Evolutionary conservation across 2,113 vertebrate species (phyloP).

Genomic region (Cervus canadensis): DNA sequence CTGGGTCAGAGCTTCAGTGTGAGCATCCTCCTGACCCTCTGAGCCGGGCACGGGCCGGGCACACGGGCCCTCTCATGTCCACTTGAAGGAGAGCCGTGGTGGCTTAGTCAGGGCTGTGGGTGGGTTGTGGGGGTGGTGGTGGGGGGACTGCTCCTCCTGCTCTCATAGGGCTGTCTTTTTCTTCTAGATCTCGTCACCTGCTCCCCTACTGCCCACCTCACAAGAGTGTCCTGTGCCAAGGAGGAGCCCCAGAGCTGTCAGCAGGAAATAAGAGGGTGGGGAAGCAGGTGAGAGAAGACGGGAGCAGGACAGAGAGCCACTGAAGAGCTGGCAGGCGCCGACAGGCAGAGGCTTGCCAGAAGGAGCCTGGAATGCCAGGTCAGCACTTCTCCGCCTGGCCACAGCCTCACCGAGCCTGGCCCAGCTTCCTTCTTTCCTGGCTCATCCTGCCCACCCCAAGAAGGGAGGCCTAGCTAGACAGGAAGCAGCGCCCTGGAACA

Average conservation of each 20-base stretch:
- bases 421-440: neutral
- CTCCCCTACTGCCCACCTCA: neutral
- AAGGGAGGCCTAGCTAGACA: rapidly evolving
- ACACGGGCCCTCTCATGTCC: rapidly evolving
- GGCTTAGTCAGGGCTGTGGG: neutral
- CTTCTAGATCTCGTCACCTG: neutral
- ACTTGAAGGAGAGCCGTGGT: neutral
- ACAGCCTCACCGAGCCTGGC: neutral
- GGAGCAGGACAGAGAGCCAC: constrained; percentile 54
- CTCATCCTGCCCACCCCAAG: neutral
- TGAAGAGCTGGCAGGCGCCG: constrained; percentile 36
- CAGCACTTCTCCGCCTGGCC: constrained; percentile 43
- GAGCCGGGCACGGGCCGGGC: neutral
- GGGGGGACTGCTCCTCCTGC: neutral
- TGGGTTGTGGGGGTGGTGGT: neutral
- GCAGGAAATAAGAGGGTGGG: constrained; percentile 63
- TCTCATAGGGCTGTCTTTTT: neutral
- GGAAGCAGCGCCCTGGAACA: neutral
- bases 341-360: constrained; percentile 28
- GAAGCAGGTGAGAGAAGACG: constrained; percentile 69
- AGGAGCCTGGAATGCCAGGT: neutral
- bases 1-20: neutral
- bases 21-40: neutral
- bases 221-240: constrained; percentile 34
- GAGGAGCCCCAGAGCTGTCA: constrained; percentile 56